These are phyloP conservation scores for Natrix natrix DNA, from an alignment of 2,797 vertebrate species.

Conservation along the genomic window DNA sequence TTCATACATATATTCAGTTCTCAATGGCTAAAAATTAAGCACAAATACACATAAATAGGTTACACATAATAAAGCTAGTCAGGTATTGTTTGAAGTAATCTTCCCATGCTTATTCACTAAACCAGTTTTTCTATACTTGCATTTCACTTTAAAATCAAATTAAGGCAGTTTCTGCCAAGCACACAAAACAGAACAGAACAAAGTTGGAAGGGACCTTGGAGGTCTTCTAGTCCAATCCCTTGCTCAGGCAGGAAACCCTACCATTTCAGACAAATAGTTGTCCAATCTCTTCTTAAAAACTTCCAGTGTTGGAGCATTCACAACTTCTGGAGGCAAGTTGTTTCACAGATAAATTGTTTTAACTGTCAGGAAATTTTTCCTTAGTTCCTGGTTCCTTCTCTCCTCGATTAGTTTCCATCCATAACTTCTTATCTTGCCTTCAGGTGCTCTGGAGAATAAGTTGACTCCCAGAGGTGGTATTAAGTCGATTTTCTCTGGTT, in stretches of 20 bases:
- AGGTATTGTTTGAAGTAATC: background rate
- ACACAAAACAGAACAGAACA: background rate
- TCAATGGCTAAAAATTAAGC: background rate
- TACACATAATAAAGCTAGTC: background rate
- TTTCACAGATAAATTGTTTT: too few relatives aligned
- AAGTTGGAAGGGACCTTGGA: background rate
- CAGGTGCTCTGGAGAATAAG: too few relatives aligned
- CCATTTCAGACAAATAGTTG: too few relatives aligned
- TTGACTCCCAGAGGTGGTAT: too few relatives aligned
- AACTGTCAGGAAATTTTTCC: too few relatives aligned
- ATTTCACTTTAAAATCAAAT: conserved; percentile 15
- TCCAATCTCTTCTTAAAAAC: too few relatives aligned
- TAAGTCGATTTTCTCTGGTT: too few relatives aligned
- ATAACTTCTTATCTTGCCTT: too few relatives aligned
- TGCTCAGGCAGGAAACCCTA: background rate
- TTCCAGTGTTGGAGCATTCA: too few relatives aligned
- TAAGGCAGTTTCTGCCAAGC: background rate
- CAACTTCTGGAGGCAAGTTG: too few relatives aligned
- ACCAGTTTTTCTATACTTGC: background rate
- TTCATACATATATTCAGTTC: background rate
- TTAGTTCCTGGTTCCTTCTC: too few relatives aligned
- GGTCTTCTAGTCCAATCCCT: background rate
- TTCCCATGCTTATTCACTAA: background rate
- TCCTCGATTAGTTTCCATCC: too few relatives aligned
- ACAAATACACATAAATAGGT: background rate